phyloP scores from a whole-genome alignment of 1,140 invertebrate genomes.

The Bradysia coprophila region DNA sequence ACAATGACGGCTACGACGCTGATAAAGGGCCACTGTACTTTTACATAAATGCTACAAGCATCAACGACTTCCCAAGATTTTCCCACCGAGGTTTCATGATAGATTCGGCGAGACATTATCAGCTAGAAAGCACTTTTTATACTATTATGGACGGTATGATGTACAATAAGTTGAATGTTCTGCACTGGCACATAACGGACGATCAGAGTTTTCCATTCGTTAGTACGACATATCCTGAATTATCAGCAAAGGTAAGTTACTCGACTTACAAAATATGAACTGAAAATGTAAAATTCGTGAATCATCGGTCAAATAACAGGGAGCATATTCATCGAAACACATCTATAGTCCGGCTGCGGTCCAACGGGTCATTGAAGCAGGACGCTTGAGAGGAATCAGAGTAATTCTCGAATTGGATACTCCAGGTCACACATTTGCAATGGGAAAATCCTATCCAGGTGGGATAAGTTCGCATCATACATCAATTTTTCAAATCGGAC shows the following conservation, averaged over 20 bases:
- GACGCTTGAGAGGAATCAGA: conserved; percentile 57
- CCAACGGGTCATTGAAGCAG: no score
- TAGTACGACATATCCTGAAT: conserved; percentile 50
- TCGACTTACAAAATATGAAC: no score
- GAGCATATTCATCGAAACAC: background rate
- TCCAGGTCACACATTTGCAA: conserved; percentile 34
- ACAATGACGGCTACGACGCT: no score
- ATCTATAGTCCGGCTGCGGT: no score
- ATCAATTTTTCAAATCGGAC: no score
- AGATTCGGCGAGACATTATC: conserved; percentile 67
- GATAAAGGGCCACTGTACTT: no score
- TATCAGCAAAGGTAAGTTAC: conserved; percentile 54
- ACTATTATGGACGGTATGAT: conserved; percentile 62
- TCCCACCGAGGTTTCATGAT: conserved; percentile 57
- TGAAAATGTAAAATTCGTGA: no score
- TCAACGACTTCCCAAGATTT: conserved; percentile 55
- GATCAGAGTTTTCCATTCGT: conserved; percentile 73
- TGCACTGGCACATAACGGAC: conserved; percentile 91
- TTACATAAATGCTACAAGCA: conserved; percentile 32
- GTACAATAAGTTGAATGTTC: conserved; percentile 79
- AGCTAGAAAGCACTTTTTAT: conserved; percentile 40
- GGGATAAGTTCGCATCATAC: no score
- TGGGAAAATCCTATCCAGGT: background rate
- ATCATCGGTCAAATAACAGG: no score
- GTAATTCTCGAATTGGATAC: conserved; percentile 72